These are phyloP conservation scores for Bugula neritina DNA, from an alignment of 2,888 invertebrate genomes.

Conservation along the genomic window DNA sequence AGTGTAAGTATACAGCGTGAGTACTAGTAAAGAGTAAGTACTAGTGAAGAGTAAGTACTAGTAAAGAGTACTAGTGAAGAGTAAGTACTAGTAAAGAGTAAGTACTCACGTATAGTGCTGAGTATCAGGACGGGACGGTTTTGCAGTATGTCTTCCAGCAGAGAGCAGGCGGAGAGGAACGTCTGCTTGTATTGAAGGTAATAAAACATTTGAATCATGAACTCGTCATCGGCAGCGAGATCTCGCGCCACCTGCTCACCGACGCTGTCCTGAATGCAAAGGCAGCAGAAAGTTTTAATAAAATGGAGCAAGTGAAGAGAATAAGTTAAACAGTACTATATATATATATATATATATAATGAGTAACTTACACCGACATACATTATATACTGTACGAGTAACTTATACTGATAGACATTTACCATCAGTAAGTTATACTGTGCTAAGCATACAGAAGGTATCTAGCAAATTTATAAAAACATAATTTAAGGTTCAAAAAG, in stretches of 20 bases:
- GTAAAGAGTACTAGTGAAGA: neutral
- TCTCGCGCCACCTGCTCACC: slow-evolving; percentile 40
- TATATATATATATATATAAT: no score
- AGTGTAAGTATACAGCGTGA: no score
- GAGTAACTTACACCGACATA: no score
- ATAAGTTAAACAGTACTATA: no score
- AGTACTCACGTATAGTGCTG: slow-evolving; percentile 42
- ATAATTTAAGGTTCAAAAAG: no score
- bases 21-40: neutral
- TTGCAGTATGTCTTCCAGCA: slow-evolving; percentile 51
- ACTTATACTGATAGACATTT: no score
- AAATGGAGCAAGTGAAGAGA: neutral
- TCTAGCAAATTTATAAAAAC: no score
- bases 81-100: slow-evolving; percentile 2
- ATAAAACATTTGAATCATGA: slow-evolving; percentile 47
- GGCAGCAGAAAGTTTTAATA: no score
- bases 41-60: no score
- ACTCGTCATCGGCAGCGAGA: slow-evolving; percentile 42
- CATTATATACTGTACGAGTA: no score
- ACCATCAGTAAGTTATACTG: no score
- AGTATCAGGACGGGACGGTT: slow-evolving; percentile 45
- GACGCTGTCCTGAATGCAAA: slow-evolving; percentile 35
- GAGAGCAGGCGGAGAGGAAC: slow-evolving; percentile 46
- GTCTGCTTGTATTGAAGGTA: slow-evolving; percentile 46
- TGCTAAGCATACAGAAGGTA: no score